Evolutionary conservation across 2,888 invertebrate genomes (phyloP).

Genomic region (Eueremaeus valkanovi): DNA sequence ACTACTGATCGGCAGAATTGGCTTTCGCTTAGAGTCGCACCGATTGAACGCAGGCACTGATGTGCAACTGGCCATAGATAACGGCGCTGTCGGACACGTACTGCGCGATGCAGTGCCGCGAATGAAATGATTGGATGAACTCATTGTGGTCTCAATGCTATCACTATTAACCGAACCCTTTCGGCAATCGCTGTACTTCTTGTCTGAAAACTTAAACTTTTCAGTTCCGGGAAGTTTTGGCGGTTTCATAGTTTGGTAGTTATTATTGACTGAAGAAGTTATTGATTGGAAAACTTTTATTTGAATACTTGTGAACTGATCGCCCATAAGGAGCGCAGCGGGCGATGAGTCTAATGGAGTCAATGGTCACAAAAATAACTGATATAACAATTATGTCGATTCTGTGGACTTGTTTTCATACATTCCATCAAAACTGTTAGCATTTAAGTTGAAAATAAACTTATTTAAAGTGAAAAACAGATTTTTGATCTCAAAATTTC

Average conservation of each 20-base stretch:
- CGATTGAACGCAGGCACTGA: slow-evolving; percentile 34
- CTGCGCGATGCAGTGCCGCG: slow-evolving; percentile 4
- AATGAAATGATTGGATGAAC: slow-evolving; percentile 13
- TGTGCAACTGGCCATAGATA: slow-evolving; percentile 4
- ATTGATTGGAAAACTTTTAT: neutral
- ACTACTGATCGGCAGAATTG: slow-evolving; percentile 45
- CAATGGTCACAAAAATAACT: neutral
- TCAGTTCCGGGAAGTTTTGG: slow-evolving; percentile 44
- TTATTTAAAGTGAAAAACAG: neutral
- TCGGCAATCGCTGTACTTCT: slow-evolving; percentile 37
- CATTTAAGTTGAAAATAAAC: neutral
- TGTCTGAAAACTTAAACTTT: slow-evolving; percentile 44
- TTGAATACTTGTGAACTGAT: neutral
- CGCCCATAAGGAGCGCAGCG: neutral
- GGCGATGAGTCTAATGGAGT: neutral
- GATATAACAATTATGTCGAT: neutral
- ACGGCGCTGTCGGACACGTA: neutral
- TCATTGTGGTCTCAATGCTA: neutral
- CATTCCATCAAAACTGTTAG: neutral
- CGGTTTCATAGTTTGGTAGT: slow-evolving; percentile 41
- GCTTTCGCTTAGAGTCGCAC: slow-evolving; percentile 41
- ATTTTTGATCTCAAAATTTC: neutral
- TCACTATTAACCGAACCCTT: slow-evolving; percentile 37
- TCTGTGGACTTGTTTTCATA: neutral
- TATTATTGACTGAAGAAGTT: neutral